These are phyloP conservation scores for Ctena decussata DNA, from an alignment of 2,888 invertebrate species.

Conservation along the genomic window DNA sequence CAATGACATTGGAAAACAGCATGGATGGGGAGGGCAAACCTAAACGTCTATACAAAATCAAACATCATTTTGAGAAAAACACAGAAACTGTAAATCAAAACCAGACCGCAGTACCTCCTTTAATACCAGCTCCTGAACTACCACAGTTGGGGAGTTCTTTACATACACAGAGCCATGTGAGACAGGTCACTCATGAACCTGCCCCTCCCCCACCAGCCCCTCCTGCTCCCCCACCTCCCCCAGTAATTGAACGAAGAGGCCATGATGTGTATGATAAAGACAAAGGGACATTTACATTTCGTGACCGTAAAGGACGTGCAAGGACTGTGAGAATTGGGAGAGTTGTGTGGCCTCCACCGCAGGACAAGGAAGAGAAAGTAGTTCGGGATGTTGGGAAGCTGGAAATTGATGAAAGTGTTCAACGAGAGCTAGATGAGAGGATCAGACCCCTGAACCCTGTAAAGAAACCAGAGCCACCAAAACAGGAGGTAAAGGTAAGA, in stretches of 20 bases:
- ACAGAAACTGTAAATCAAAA: conserved; percentile 66
- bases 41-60: conserved; percentile 69
- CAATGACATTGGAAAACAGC: conserved; percentile 35
- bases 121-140: conserved; percentile 81
- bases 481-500: conserved; percentile 64
- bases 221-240: conserved; percentile 89
- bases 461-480: conserved; percentile 64
- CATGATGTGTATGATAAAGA: conserved; percentile 70
- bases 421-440: conserved; percentile 72
- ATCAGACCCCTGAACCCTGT: conserved; percentile 69
- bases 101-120: conserved; percentile 28
- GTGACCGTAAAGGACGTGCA: conserved; percentile 93
- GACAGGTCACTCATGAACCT: conserved; percentile 66
- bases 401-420: conserved; percentile 83
- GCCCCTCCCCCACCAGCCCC: conserved; percentile 74
- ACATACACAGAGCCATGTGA: conserved; percentile 24
- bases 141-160: conserved; percentile 78
- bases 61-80: conserved; percentile 69
- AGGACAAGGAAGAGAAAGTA: conserved; percentile 89
- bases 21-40: conserved; percentile 47
- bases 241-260: conserved; percentile 88
- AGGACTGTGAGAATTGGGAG: conserved; percentile 95
- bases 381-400: conserved; percentile 81
- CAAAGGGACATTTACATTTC: conserved; percentile 87
- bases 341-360: conserved; percentile 94